Evolutionary conservation across 2,113 vertebrate species (phyloP).

Genomic region (Chaetops frenatus): DNA sequence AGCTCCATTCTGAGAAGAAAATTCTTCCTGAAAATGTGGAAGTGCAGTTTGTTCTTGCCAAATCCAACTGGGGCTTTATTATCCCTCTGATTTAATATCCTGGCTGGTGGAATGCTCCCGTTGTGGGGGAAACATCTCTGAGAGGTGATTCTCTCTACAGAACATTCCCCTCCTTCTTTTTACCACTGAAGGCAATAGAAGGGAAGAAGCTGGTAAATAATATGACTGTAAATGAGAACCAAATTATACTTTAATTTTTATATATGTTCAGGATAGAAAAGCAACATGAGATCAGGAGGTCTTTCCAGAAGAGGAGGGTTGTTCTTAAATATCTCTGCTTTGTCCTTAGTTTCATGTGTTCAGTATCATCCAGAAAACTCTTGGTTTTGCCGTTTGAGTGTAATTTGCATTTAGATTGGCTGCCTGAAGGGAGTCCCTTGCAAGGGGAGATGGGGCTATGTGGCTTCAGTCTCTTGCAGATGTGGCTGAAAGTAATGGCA

Average conservation of each 20-base stretch:
- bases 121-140: background rate
- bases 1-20: background rate
- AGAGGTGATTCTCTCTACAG: background rate
- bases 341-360: background rate
- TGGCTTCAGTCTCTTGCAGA: background rate
- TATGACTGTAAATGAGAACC: background rate
- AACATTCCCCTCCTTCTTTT: background rate
- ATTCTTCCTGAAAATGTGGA: background rate
- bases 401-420: conserved; percentile 70
- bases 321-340: background rate
- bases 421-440: conserved; percentile 25
- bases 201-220: background rate
- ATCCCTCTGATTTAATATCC: background rate
- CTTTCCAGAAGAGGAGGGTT: background rate
- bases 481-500: background rate
- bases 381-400: background rate
- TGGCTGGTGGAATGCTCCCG: background rate
- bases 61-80: background rate
- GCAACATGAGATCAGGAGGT: background rate
- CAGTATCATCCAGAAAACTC: background rate
- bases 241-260: background rate
- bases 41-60: background rate
- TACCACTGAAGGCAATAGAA: background rate
- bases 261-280: background rate
- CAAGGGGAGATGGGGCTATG: background rate